Conservation (phyloP, 1,140 invertebrate genomes). For the Armadillidium nasatum region DNA sequence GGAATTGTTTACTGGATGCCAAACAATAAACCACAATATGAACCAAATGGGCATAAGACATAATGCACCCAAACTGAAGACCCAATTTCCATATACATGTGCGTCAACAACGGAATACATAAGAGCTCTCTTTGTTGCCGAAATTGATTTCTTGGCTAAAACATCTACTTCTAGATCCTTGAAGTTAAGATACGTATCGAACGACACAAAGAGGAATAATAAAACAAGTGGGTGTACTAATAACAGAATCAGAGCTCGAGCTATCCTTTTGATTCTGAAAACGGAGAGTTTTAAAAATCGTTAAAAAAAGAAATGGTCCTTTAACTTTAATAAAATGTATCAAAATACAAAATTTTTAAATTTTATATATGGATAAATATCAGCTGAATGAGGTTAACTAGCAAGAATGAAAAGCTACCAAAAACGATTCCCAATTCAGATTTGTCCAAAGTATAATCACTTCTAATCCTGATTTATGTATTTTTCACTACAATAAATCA, state of each 20-base stretch:
- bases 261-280: constrained; percentile 49
- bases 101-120: constrained; percentile 75
- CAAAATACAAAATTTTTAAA: too few species aligned
- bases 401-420: too few species aligned
- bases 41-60: constrained; percentile 61
- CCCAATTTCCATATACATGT: constrained; percentile 67
- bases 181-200: constrained; percentile 60
- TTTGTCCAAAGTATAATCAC: too few species aligned
- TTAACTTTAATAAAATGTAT: background rate
- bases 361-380: too few species aligned
- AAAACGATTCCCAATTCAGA: too few species aligned
- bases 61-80: constrained; percentile 56
- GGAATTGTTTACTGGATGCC: background rate
- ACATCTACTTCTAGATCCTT: constrained; percentile 53
- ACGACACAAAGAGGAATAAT: constrained; percentile 57
- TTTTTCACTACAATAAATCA: too few species aligned
- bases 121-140: constrained; percentile 68
- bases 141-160: constrained; percentile 53
- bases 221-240: constrained; percentile 66
- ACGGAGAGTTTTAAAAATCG: constrained; percentile 44
- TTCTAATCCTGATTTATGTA: too few species aligned
- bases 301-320: too few species aligned
- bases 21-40: constrained; percentile 53
- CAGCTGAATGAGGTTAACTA: too few species aligned
- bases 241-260: constrained; percentile 57